Conservation (phyloP, 2,888 invertebrate species). For the Epirrhoe alternata region DNA sequence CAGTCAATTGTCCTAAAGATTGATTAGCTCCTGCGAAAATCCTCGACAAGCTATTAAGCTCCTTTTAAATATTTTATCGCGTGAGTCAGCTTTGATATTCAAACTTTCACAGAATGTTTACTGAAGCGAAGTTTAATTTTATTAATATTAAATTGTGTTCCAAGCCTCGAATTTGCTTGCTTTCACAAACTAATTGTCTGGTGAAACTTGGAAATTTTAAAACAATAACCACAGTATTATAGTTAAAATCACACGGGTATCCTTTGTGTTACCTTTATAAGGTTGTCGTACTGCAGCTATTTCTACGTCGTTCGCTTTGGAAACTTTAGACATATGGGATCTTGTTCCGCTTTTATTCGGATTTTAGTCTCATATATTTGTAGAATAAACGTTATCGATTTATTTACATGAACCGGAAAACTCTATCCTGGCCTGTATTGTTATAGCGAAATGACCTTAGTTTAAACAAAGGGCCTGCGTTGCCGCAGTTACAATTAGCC, state of each 20-base stretch:
- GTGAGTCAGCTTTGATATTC: conserved; percentile 23
- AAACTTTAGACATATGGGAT: conserved; percentile 12
- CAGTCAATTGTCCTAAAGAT: conserved; percentile 17
- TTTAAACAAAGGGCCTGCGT: conserved; percentile 38
- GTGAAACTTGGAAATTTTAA: conserved; percentile 27
- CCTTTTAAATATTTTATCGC: conserved; percentile 30
- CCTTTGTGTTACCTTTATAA: conserved; percentile 6
- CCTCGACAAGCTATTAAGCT: conserved; percentile 14
- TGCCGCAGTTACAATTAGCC: conserved; percentile 59
- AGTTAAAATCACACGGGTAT: conserved; percentile 5
- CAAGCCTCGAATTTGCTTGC: conserved; percentile 27
- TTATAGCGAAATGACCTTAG: conserved; percentile 22
- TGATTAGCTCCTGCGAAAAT: conserved; percentile 22
- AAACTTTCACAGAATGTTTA: conserved; percentile 30
- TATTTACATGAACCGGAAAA: conserved; percentile 8
- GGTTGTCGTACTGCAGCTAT: neutral
- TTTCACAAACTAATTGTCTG: conserved; percentile 25
- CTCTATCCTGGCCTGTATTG: conserved; percentile 3
- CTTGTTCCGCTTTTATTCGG: neutral
- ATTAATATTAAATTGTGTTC: conserved; percentile 30
- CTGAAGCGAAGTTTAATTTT: conserved; percentile 30
- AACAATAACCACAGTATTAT: conserved; percentile 1
- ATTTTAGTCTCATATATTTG: neutral
- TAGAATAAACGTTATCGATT: neutral
- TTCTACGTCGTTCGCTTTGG: conserved; percentile 5